phyloP scores from a whole-genome alignment of 2,888 invertebrate genomes.

The Hesperia comma region DNA sequence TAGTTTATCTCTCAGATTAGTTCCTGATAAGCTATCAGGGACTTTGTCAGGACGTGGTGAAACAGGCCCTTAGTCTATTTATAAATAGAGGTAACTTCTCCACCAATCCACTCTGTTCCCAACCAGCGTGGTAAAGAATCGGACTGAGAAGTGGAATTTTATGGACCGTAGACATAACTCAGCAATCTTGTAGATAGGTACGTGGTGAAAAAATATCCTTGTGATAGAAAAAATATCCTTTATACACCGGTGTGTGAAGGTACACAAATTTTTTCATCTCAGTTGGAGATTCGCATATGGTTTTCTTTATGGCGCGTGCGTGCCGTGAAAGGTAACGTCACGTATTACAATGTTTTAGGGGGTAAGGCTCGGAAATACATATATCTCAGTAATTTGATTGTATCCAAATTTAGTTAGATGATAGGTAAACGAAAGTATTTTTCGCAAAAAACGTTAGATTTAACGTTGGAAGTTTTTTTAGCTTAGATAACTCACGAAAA shows the following conservation, averaged over 20 bases:
- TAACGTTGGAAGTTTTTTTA: not conserved
- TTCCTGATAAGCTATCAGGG: too few species aligned
- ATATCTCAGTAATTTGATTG: not conserved
- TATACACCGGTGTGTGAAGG: not conserved
- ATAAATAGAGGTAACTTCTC: too few species aligned
- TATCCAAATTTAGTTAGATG: not conserved
- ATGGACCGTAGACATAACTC: too few species aligned
- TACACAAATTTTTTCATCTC: slow-evolving; percentile 24
- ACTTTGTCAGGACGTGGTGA: too few species aligned
- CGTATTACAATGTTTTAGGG: not conserved
- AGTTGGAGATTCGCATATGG: slow-evolving; percentile 3
- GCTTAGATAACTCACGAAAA: not conserved
- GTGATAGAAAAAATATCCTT: too few species aligned
- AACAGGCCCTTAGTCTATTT: too few species aligned
- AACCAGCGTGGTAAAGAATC: too few species aligned
- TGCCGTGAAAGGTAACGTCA: slow-evolving; percentile 1
- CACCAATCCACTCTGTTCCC: too few species aligned
- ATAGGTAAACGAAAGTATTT: not conserved
- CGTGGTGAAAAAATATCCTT: too few species aligned
- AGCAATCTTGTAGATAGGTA: too few species aligned
- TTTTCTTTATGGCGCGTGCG: slow-evolving; percentile 16
- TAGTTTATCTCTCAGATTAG: too few species aligned
- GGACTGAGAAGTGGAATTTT: too few species aligned
- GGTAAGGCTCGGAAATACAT: not conserved
- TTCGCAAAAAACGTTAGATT: not conserved